Base-by-base conservation (phyloP, 1,140 invertebrate species). In the Trachymyrmex cornetzi region DNA sequence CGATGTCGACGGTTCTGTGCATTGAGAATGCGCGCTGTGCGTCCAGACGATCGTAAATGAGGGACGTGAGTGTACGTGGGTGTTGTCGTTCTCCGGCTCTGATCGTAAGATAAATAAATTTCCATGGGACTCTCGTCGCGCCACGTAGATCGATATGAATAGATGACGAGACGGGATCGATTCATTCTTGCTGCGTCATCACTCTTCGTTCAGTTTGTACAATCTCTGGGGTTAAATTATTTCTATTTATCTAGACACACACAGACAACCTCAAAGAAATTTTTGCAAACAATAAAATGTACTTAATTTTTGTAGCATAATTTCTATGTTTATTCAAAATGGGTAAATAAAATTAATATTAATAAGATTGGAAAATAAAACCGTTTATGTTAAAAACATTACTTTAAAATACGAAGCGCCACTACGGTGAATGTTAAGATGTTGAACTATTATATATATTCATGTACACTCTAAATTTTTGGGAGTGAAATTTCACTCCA, bases 81-180 rank as follows among this genome's bases (percentile, higher is more conserved):
- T 84, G 80, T 82, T 74, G 80, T 84, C 69, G 30, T 50, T 84
- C 14, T 69, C 38, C 55, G 24, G 34, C 19, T 30, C 19, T 30
- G 80, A 84, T 84, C 24, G 44, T 48, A 84, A 84, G 80, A 84
- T 84, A 84, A 74, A 84, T 84, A 84, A 84, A 84, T 84, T 84
- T 84, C 80, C 69, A 61, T 84, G 44, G 80, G 72, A 63, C 55
- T 75, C 69, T 75, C 57, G 55, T 74, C 80, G 34, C 38, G 55
- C 44, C 24, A 24, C 22, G 48, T 84, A 59, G 55, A 84, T 84
- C 69, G 80, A 82, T 61, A 72, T 82, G 80, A 82, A 82, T 82
- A 74, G 55, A 63, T 75, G 80, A 74, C 80, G 69, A 75, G 80
- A 84, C 55, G 55, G 57, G 80, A 84, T 61, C 55, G 80, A 75